Evolutionary conservation across 2,888 invertebrate species (phyloP).

Genomic region (Oxycera nigricornis): DNA sequence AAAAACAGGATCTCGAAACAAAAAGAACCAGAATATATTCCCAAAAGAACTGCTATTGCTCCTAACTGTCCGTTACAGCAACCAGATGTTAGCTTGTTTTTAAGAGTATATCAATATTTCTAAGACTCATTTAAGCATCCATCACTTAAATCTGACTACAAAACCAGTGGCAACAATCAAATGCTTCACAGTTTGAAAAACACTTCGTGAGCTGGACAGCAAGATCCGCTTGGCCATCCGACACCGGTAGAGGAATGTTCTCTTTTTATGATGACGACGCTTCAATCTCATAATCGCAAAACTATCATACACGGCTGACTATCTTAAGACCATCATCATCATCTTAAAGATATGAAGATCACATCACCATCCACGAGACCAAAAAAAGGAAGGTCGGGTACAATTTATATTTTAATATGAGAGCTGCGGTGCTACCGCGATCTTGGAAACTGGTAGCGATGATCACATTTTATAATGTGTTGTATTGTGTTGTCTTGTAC

Average conservation of each 20-base stretch:
- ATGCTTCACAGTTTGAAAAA: no score
- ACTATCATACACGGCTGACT: neutral
- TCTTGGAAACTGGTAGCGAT: neutral
- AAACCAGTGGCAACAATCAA: no score
- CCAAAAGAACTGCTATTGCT: no score
- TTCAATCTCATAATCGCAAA: conserved; percentile 9
- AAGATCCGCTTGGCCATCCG: neutral
- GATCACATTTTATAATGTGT: neutral
- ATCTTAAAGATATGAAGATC: conserved; percentile 16
- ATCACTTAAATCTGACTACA: no score
- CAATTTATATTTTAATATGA: neutral
- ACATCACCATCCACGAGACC: neutral
- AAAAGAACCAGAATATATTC: no score
- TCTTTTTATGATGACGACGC: conserved; percentile 4
- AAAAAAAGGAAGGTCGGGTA: conserved; percentile 26
- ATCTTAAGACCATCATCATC: conserved; percentile 9
- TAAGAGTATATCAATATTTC: no score
- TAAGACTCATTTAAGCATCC: no score
- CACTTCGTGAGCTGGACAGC: no score
- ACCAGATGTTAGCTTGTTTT: no score
- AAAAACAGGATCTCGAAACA: no score
- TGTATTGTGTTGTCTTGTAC: neutral
- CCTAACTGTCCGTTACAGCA: no score
- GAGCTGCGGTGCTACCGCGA: neutral
- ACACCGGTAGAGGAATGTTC: neutral